Base-by-base conservation (phyloP, 1,140 invertebrate species). In the Charaxes varanes region DNA sequence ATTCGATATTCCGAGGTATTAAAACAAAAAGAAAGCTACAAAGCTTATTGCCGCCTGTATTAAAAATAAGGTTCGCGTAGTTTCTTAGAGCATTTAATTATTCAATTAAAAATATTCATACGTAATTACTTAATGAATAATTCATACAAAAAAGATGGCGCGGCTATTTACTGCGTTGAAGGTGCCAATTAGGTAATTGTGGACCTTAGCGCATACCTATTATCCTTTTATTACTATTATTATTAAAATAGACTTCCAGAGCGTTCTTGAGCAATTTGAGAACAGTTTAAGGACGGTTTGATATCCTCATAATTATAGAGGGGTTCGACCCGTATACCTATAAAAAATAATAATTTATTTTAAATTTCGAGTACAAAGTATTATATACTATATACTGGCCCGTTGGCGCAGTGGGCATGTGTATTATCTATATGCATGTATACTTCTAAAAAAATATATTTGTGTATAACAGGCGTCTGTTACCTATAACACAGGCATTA, bases 261-360 rank as follows among this genome's bases (percentile, higher is more conserved):
- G 50, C 47, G 52, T 53, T 24, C 41, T 47, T 41, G 44, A 63
- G 48, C 68, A 76, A 78, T 78, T 82, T 79, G 55, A 68, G 71
- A 61, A 78, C 74, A 79, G 73, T 64, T 78, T 67, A 74, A 77
- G 72, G 64, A 71, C 60, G 62, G 59, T 63, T 63, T 57, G 46
- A 49, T 62, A 58, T 52, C 52, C 62, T 65, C 53, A 62, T 80
- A 78, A 82, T 82, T 72, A 79, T 64, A 47, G 28, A 28, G 27
- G 66, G 58, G 45, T 60, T 45, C 48, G 59, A 68, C 53, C 57
- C 53, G 64, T 51, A 47, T 37, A 57, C 47, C 48, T 63, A 74
- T 70, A 80, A 80, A 80, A 80, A 80, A 48, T 68, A 68, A 80
- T n/a, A n/a, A n/a, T n/a, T n/a, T n/a, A n/a, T n/a, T n/a, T n/a